Evolutionary conservation across 2,113 vertebrate species (phyloP).

Genomic region (Circaetus gallicus): DNA sequence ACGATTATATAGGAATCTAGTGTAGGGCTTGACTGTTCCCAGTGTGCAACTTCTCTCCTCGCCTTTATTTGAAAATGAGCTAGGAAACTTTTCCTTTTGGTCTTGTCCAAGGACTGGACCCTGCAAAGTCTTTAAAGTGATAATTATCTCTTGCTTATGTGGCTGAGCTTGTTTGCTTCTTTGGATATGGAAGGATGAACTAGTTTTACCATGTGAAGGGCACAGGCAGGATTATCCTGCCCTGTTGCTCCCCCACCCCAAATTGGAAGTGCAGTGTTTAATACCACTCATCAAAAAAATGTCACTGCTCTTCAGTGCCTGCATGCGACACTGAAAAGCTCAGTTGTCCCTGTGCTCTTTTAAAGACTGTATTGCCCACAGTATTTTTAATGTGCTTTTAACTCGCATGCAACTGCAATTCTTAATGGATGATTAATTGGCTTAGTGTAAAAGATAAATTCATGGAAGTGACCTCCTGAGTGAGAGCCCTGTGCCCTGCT

Average conservation of each 20-base stretch:
- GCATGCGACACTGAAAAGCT: neutral
- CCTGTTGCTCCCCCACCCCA: neutral
- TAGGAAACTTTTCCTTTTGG: neutral
- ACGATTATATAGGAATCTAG: neutral
- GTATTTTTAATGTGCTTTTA: neutral
- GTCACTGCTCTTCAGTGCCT: neutral
- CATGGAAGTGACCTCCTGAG: neutral
- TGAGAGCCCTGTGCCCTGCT: neutral
- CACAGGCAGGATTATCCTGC: neutral
- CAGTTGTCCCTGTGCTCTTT: neutral
- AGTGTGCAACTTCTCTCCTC: neutral
- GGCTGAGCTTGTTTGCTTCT: neutral
- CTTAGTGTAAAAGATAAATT: neutral
- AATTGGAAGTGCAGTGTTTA: neutral
- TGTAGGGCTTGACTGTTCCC: neutral
- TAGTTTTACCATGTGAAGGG: accelerated
- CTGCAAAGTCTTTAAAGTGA: neutral
- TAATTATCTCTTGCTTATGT: neutral
- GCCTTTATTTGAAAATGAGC: neutral
- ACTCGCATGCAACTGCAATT: neutral
- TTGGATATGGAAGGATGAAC: neutral
- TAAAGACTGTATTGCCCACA: neutral
- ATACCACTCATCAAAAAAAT: neutral
- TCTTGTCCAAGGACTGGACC: neutral
- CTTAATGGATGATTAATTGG: neutral